Evolutionary conservation across 2,797 vertebrate genomes (phyloP).

Genomic region (Schizothorax lantsangensis): DNA sequence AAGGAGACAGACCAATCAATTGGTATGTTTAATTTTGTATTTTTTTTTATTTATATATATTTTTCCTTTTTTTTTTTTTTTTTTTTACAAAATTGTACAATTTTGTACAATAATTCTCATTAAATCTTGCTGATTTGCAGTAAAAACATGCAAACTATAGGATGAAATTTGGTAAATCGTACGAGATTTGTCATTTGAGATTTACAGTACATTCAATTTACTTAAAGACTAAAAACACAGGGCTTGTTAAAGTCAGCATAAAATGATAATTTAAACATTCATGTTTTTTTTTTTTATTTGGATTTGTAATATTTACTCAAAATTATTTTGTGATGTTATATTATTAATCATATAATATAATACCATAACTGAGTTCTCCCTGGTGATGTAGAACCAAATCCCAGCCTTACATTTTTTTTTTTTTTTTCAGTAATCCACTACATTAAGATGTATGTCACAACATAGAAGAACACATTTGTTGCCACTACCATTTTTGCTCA

Average conservation of each 20-base stretch:
- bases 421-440: no score
- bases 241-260: neutral
- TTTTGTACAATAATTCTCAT: neutral
- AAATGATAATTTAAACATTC: no score
- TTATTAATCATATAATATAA: no score
- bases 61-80: no score
- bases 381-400: no score
- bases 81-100: neutral
- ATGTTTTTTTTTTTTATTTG: no score
- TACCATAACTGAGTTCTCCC: no score
- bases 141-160: neutral
- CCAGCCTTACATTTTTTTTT: no score
- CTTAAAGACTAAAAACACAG: no score
- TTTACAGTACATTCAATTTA: neutral
- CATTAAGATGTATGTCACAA: neutral
- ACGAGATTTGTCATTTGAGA: no score
- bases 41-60: neutral
- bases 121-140: neutral
- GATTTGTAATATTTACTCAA: no score
- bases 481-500: neutral
- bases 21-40: constrained; percentile 59
- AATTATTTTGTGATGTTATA: no score
- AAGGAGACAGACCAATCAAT: constrained; percentile 57
- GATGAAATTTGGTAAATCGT: neutral
- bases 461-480: neutral